Percentiles rank a stretch among this genome's conserved stretches.
phyloP scores from a whole-genome alignment of 2,113 vertebrate genomes.

The Rhagologus leucostigma region DNA sequence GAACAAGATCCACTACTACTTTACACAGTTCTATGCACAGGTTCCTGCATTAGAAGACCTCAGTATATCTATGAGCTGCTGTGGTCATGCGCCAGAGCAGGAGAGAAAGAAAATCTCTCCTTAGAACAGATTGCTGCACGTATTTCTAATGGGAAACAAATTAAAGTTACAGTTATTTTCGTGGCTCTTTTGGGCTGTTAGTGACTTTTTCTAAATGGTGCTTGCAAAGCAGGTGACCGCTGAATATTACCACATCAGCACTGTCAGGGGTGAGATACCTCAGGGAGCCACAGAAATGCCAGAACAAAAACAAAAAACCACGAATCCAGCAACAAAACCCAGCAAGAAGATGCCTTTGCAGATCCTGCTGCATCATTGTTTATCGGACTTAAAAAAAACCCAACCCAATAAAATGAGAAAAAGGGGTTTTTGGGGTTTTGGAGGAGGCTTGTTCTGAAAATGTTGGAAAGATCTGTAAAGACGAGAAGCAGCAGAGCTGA shows the following conservation, averaged over 20 bases:
- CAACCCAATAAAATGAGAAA: background rate
- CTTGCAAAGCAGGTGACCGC: background rate
- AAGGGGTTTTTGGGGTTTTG: background rate
- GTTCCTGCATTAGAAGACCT: background rate
- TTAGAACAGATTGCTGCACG: background rate
- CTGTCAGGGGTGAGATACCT: background rate
- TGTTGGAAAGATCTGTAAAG: background rate
- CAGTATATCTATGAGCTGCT: background rate
- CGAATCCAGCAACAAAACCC: background rate
- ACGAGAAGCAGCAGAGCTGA: background rate
- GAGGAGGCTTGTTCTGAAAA: background rate
- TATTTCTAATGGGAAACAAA: slow-evolving; percentile 11
- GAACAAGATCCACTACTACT: background rate
- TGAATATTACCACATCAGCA: background rate
- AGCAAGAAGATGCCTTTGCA: background rate
- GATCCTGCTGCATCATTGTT: background rate
- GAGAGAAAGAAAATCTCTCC: background rate
- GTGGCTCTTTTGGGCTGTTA: background rate
- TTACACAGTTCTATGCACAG: background rate
- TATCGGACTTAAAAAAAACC: background rate
- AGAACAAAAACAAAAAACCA: background rate
- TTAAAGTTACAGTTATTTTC: slow-evolving; percentile 4
- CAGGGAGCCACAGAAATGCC: background rate
- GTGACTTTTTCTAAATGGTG: background rate
- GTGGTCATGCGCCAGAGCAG: background rate